These are phyloP conservation scores for Holothuria glaberrima DNA, from an alignment of 35 echinoderm and acorn worm species.

Conservation along the genomic window DNA sequence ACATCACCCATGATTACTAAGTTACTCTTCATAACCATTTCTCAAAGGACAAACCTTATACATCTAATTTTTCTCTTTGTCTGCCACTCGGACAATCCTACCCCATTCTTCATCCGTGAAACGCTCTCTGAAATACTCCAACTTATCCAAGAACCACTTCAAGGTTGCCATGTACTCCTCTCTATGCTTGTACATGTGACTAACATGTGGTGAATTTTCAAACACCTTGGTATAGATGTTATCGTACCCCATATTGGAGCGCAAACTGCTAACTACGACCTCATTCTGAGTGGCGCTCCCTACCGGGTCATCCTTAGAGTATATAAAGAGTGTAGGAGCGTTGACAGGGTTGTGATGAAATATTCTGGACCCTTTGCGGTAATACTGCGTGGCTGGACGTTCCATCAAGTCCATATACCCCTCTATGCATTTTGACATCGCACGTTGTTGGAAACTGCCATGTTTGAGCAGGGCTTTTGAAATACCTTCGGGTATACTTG, in stretches of 20 bases:
- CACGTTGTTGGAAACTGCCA: neutral
- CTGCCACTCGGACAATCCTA: slow-evolving; percentile 6
- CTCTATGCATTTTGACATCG: slow-evolving; percentile 16
- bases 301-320: slow-evolving; percentile 75
- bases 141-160: slow-evolving; percentile 50
- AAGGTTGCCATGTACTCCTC: slow-evolving; percentile 77
- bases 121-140: slow-evolving; percentile 74
- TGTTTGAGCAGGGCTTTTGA: slow-evolving; percentile 53
- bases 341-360: slow-evolving; percentile 74
- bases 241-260: slow-evolving; percentile 58
- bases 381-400: slow-evolving; percentile 56
- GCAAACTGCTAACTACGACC: slow-evolving; percentile 49
- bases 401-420: slow-evolving; percentile 33
- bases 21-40: too few relatives aligned
- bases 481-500: slow-evolving; percentile 67
- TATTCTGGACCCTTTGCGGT: slow-evolving; percentile 48
- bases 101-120: slow-evolving; percentile 27
- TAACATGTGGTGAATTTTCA: slow-evolving; percentile 74
- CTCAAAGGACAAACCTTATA: too few relatives aligned
- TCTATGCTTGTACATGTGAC: slow-evolving; percentile 78
- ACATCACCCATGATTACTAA: too few relatives aligned
- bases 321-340: slow-evolving; percentile 77
- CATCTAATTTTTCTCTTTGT: neutral
- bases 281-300: slow-evolving; percentile 42
- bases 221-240: slow-evolving; percentile 72